A percentile compares a stretch with the other conserved stretches of the same genome.
phyloP scores from a whole-genome alignment of 1,140 invertebrate species.

The Temnothorax curvispinosus region DNA sequence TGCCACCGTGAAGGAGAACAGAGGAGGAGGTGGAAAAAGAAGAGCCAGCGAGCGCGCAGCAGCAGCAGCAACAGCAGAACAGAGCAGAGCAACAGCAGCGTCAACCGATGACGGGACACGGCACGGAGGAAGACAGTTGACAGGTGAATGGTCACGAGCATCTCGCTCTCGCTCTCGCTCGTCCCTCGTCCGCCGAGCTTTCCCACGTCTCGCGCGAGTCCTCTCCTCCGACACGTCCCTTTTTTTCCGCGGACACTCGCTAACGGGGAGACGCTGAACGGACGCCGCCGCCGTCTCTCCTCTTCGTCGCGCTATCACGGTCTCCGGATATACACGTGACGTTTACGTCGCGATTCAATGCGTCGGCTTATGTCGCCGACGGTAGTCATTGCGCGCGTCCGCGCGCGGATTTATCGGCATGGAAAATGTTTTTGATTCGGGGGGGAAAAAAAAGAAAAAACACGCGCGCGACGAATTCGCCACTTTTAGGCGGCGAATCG shows the following conservation, averaged over 20 bases:
- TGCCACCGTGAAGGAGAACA: slow-evolving; percentile 65
- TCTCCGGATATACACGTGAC: background rate
- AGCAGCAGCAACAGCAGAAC: slow-evolving; percentile 38
- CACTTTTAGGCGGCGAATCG: background rate
- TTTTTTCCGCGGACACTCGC: slow-evolving; percentile 39
- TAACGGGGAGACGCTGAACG: slow-evolving; percentile 15
- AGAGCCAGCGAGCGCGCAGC: slow-evolving; percentile 64
- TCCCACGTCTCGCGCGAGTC: slow-evolving; percentile 74
- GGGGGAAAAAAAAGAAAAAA: background rate
- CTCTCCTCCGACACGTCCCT: slow-evolving; percentile 12
- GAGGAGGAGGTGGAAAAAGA: slow-evolving; percentile 67
- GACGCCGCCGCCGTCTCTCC: background rate
- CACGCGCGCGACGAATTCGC: background rate
- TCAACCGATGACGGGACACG: slow-evolving; percentile 33
- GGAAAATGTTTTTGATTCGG: slow-evolving; percentile 42
- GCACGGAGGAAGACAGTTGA: slow-evolving; percentile 79
- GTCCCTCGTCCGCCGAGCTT: slow-evolving; percentile 67
- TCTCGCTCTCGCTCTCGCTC: slow-evolving; percentile 44
- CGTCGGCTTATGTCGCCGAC: slow-evolving; percentile 11
- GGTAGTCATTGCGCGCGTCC: slow-evolving; percentile 27
- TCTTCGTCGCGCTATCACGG: background rate
- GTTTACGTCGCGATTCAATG: slow-evolving; percentile 29
- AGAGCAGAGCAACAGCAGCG: slow-evolving; percentile 49
- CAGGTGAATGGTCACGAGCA: slow-evolving; percentile 83
- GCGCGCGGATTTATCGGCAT: slow-evolving; percentile 13